phyloP scores from a whole-genome alignment of 2,888 invertebrate genomes.

The Sylvicola cinctus region DNA sequence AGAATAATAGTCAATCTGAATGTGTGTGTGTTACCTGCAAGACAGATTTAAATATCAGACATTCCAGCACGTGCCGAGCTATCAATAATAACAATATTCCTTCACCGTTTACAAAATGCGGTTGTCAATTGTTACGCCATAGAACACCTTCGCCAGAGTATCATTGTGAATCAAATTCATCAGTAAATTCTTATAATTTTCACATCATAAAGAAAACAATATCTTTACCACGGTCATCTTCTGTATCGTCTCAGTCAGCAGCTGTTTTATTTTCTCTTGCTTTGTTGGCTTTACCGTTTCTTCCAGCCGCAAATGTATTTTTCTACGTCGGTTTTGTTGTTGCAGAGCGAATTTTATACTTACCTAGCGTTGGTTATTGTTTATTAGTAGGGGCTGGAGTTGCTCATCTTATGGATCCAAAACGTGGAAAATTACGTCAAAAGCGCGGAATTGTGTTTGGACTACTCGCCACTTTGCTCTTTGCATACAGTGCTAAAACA shows the following conservation, averaged over 20 bases:
- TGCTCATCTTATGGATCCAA: slow-evolving; percentile 23
- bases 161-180: slow-evolving; percentile 4
- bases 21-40: slow-evolving; percentile 44
- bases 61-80: slow-evolving; percentile 45
- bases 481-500: slow-evolving; percentile 57
- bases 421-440: slow-evolving; percentile 19
- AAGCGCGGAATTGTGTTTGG: slow-evolving; percentile 17
- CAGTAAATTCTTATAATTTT: slow-evolving; percentile 5
- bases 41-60: slow-evolving; percentile 41
- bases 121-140: slow-evolving; percentile 12
- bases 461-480: slow-evolving; percentile 35
- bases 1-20: slow-evolving; percentile 17
- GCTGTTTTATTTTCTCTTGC: slow-evolving; percentile 39
- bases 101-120: slow-evolving; percentile 10
- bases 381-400: slow-evolving; percentile 63
- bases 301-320: slow-evolving; percentile 89
- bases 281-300: slow-evolving; percentile 74
- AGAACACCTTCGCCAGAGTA: slow-evolving; percentile 6
- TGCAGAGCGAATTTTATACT: slow-evolving; percentile 86
- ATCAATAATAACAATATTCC: slow-evolving; percentile 34
- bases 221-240: slow-evolving; percentile 3
- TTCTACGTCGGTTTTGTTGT: slow-evolving; percentile 98
- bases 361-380: slow-evolving; percentile 91
- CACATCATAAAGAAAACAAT: slow-evolving; percentile 3
- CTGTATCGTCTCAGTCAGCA: slow-evolving; percentile 13